phyloP scores from a whole-genome alignment of 2,113 vertebrate species.

The Motacilla tschutschensis region DNA sequence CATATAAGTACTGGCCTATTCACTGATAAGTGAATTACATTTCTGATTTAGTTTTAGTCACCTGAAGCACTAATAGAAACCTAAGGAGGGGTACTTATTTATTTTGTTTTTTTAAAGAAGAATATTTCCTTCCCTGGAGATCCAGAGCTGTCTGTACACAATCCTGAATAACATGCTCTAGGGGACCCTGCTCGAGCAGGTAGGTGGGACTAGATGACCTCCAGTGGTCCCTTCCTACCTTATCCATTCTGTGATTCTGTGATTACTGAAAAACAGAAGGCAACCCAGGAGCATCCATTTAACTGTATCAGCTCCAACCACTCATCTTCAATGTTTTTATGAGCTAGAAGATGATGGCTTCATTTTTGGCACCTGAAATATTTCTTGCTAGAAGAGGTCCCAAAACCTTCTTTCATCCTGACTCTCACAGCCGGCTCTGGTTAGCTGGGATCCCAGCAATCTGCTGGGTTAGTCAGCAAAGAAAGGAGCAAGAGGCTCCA shows the following conservation, averaged over 20 bases:
- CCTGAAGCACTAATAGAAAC: background rate
- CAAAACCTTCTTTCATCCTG: background rate
- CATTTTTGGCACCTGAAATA: conserved; percentile 21
- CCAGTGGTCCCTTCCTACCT: background rate
- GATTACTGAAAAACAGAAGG: background rate
- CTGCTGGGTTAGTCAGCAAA: background rate
- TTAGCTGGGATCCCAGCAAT: background rate
- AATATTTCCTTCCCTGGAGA: background rate
- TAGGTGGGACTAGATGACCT: background rate
- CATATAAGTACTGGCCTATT: background rate
- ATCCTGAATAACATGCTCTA: background rate
- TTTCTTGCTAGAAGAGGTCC: background rate
- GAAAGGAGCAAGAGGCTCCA: background rate
- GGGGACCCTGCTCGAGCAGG: background rate
- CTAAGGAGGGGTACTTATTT: background rate
- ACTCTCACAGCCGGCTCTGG: background rate
- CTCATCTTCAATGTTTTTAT: background rate
- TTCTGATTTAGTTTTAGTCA: conserved; percentile 1
- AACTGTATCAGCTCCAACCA: background rate
- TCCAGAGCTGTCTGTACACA: background rate
- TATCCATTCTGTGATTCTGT: background rate
- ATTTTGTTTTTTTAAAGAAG: background rate
- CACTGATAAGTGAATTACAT: background rate
- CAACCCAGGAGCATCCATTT: background rate
- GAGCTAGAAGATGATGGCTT: background rate